Evolutionary conservation across 2,113 vertebrate genomes (phyloP).

Genomic region (Leptosomus discolor): DNA sequence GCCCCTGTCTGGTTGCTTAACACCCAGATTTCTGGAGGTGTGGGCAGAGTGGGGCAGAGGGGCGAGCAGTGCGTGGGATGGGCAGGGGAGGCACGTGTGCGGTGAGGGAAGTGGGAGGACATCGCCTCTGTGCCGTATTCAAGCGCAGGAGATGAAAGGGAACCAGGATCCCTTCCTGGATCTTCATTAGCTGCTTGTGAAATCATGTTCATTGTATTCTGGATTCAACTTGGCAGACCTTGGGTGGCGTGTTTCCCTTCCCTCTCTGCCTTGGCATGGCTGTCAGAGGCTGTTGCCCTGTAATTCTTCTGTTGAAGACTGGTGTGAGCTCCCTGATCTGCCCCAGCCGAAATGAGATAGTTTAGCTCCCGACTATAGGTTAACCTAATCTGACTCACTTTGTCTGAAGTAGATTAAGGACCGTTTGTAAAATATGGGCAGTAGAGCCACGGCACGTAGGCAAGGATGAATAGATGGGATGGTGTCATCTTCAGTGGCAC

Average conservation of each 20-base stretch:
- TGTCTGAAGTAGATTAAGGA: not conserved
- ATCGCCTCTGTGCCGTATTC: not conserved
- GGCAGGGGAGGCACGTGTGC: rapidly evolving
- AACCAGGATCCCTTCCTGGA: not conserved
- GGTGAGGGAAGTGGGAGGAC: not conserved
- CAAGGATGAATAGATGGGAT: not conserved
- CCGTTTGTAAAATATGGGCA: not conserved
- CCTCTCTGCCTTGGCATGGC: not conserved
- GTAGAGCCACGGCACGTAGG: not conserved
- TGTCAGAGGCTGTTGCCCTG: rapidly evolving
- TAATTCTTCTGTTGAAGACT: not conserved
- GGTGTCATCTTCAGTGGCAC: not conserved
- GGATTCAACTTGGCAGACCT: not conserved
- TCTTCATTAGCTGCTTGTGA: not conserved
- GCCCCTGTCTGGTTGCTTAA: not conserved
- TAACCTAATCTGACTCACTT: not conserved
- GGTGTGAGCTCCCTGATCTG: not conserved
- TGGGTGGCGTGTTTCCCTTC: not conserved
- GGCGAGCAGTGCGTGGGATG: not conserved
- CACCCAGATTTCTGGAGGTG: not conserved
- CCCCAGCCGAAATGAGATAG: not conserved
- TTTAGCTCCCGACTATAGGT: not conserved
- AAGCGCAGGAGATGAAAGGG: not conserved
- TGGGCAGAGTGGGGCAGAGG: not conserved
- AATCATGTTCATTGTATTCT: not conserved